Base-by-base conservation (phyloP, 2,113 vertebrate genomes). In the Callaeas wilsoni region DNA sequence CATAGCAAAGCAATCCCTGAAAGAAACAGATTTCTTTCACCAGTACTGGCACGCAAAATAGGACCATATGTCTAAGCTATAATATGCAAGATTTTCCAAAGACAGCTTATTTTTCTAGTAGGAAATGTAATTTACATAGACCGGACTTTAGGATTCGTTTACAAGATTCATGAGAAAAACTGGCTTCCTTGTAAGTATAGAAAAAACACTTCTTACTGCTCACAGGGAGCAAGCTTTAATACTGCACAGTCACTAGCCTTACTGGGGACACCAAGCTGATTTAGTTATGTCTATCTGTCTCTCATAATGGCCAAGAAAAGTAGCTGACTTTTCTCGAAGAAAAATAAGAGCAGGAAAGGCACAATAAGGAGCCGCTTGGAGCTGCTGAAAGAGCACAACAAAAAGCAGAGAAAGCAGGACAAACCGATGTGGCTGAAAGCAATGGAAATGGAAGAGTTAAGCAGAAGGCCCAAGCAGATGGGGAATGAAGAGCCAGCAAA, bases 41-140 rank as follows among this genome's bases (percentile, higher is more conserved):
- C 63, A 80, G 29, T 42, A 42, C 67, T 95, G 96, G 90, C 90
- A 80, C 12, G 33, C 55, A 90, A 93, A 94, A 65, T 77, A 83
- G 70, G 88, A 88, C 93, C 86, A 84, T 84, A 94, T 93, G 95
- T 77, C 92, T 84, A 92, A 90, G 92, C 76, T 55, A 90, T 95
- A 90, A 92, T 30, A 93, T 55, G 89, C 71, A 90, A 92, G 77
- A 70, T 55, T 95, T 94, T 97, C 92, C 96, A 93, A 86, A 3
- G 5, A 46, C 52, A 65, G 76, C 68, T 89, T 94, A 50, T 92
- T 96, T 84, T 92, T 95, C 76, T 93, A 86, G 71, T 50, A 93
- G 83, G 21, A 94, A 90, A 94, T 86, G 64, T 81, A 46, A 95
- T 90, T 95, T 86, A 92, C 86, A 86, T 50, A 67, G n/a, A 80